Base-by-base conservation (phyloP, 2,113 vertebrate species). In the Upupa epops region DNA sequence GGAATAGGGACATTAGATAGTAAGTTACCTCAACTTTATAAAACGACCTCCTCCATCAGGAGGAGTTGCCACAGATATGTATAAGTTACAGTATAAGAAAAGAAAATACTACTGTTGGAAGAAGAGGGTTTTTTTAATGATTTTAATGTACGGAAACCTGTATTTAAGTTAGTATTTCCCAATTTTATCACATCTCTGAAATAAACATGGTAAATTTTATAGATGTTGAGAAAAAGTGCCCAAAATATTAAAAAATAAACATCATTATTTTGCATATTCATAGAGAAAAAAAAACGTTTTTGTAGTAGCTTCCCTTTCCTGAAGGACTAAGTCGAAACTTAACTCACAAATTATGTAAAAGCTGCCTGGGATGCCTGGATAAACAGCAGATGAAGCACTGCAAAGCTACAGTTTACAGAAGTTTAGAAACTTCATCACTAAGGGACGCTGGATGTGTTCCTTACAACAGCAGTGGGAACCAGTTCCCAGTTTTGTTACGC, bases 261-360 rank as follows among this genome's bases (percentile, higher is more conserved):
- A 12, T 26, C 1, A 55, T 25, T 46, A 86, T 73, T 42, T 70
- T 81, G 24, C 36, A 5, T 56, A 77, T 80, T 69, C 72, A 15
- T 29, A 29, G 14, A 12, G 14, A 6, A 17, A 13, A 31, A n/a
- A 51, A 55, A 0, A n/a, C 37, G 0, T 0, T n/a, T 59, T 65
- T 73, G 8, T 26, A 61, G 16, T 20, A 60, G 28, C 48, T 76
- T 4, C 9, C 16, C 14, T 79, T 70, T 78, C n/a, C 17, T n/a
- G 11, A 81, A 73, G 26, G 37, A 74, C 0, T 28, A 17, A 78
- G 8, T 8, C 69, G 34, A 83, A 94, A 83, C 25, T 70, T 68
- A 58, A 81, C 18, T 77, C 49, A 82, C 34, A 76, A 79, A 68
- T 19, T 42, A 73, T 2, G 21, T 32, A 88, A 80, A 83, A 83